Base-by-base conservation (phyloP, 1,140 invertebrate genomes). In the Augochlora pura region DNA sequence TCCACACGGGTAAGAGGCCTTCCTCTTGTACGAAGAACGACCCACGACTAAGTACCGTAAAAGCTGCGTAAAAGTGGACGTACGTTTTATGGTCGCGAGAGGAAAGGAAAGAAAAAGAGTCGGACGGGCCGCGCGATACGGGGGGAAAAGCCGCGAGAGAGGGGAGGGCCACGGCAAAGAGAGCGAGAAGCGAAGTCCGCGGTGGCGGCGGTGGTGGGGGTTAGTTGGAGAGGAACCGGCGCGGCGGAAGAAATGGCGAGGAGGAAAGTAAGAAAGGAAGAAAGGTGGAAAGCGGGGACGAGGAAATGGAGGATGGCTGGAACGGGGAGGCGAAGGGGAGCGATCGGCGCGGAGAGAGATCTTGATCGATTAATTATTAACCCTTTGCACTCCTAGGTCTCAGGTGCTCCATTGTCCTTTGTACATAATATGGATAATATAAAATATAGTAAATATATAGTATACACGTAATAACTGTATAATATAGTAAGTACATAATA, bases 31-130 rank as follows among this genome's bases (percentile, higher is more conserved):
- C 27, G 62, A 38, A 81, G 78, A 86, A 85, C 80, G 59, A 86
- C 76, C 80, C 76, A 69, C 76, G 68, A 85, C 85, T 85, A 82
- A 85, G 69, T 83, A 83, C 80, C 83, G 80, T 86, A 86, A 86
- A 86, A 80, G 83, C 75, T 49, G 71, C 71, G 80, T 85, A 85
- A 86, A 86, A 82, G 81, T 83, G 82, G 72, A 60, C 60, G 77
- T 67, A 75, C 78, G 76, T 27, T 81, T 70, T 70, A 75, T 76
- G 78, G 81, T 25, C 25, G 60, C 49, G 57, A 79, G 71, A 38
- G 49, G n/a, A 64, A 65, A 76, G 38, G 64, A 60, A 52, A 49
- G 62, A 68, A 23, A 64, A 23, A 57, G 64, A 23, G 42, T 52
- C 57, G 75, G 64, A 23, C 6, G 42, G 54, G 12, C 32, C 6